Base-by-base conservation (phyloP, 2,113 vertebrate species). In the Piprites chloris region DNA sequence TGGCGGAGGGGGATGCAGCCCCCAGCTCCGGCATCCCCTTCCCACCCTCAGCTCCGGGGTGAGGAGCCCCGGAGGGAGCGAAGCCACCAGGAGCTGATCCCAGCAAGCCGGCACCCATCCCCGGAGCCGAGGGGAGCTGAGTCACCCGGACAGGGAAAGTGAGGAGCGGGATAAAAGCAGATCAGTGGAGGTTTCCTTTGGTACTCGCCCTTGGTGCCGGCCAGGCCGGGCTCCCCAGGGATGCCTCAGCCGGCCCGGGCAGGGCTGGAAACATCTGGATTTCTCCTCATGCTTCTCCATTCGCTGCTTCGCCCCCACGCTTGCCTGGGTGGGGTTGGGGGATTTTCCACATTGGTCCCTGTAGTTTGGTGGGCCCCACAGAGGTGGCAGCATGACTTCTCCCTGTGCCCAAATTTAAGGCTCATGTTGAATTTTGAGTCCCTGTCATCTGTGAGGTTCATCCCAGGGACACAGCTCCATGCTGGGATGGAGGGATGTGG, bases 1-100 rank as follows among this genome's bases (percentile, higher is more conserved):
- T 14, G 4, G 14, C 0, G 4, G 8, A 2, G 13, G 11, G 6
- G 9, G 22, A 12, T 0, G 1, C 58, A 74, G 9, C 27, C 56
- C 49, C 66, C 61, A 50, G 17, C 21, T 66, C 41, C 72, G n/a
- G 41, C 42, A 18, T 17, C 74, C 24, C 39, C 24, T 11, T 35
- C 35, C 42, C 52, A 26, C 53, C 69, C 35, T 33, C 75, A 17
- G 75, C 10, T 0, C 53, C 4, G 4, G 37, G 52, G 2, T 2
- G 26, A 53, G 53, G 49, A 72, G n/a, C 65, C n/a, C 69, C 8
- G 3, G 26, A 39, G 69, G 83, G 69, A 71, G 65, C 30, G 2
- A 65, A 59, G 59, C 46, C 3, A 1, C 35, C 8, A 0, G 82
- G 21, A 85, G 59, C 49, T 49, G 35, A 58, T 26, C 90, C 63